phyloP scores from a whole-genome alignment of 1,140 invertebrate genomes.

The Zaprionus kolodkinae region DNA sequence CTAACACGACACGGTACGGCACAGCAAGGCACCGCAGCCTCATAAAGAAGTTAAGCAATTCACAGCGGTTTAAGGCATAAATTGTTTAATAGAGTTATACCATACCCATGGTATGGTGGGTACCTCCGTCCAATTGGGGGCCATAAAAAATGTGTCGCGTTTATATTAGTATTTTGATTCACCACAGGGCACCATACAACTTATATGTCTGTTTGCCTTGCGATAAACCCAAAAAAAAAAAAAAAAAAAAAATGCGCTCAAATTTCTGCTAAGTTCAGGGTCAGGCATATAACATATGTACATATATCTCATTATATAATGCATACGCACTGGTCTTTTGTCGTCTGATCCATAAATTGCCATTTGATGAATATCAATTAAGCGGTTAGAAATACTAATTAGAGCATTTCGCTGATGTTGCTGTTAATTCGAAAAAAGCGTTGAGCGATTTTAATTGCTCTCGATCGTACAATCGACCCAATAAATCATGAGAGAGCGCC shows the following conservation, averaged over 20 bases:
- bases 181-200: background rate
- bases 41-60: constrained; percentile 78
- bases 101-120: constrained; percentile 1
- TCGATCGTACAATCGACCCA: constrained; percentile 17
- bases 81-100: constrained; percentile 74
- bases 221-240: background rate
- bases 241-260: background rate
- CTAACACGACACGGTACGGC: constrained; percentile 5
- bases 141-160: constrained; percentile 52
- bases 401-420: constrained; percentile 13
- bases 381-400: constrained; percentile 58
- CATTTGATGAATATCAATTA: constrained; percentile 67
- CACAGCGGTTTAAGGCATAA: constrained; percentile 71
- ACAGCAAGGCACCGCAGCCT: too few relatives aligned
- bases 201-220: constrained; percentile 9
- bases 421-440: constrained; percentile 18
- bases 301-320: constrained; percentile 25
- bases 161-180: constrained; percentile 18
- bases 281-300: background rate
- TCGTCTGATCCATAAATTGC: constrained; percentile 51
- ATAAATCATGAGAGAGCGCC: constrained; percentile 4
- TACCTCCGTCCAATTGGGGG: constrained; percentile 44
- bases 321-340: constrained; percentile 2
- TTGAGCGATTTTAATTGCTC: constrained; percentile 28
- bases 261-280: constrained; percentile 13